Base-by-base conservation (phyloP, 2,113 vertebrate species). In the Embiotoca jacksoni region DNA sequence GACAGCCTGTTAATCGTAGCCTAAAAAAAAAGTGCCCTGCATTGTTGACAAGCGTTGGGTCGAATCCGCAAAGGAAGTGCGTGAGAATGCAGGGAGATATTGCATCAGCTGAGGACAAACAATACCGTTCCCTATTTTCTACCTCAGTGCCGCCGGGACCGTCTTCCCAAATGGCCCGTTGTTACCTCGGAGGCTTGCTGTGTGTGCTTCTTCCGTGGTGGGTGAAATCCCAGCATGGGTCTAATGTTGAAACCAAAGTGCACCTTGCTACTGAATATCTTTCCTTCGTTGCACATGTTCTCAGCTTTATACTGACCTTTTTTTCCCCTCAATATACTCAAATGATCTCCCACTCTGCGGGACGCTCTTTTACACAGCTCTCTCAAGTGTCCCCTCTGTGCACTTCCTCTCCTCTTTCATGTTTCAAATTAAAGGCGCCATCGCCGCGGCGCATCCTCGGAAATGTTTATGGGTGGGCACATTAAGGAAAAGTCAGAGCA, bases 61-160 rank as follows among this genome's bases (percentile, higher is more conserved):
- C 30, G 13, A 82, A 69, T 30, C 33, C 14, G 16, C 6, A 59
- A 56, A 72, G 37, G 37, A 33, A 55, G 8, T 7, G 54, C 54
- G n/a, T 13, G 72, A 35, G 77, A 71, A 52, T 75, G 60, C 57
- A 49, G 75, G 65, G 53, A 61, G 46, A 6, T 5, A 46, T 85
- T 88, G 82, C 84, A 82, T 87, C 86, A 91, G 46, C 69, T 3
- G 4, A 70, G 47, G 31, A 65, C 69, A 90, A 89, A 82, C 79
- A 86, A 73, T 60, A 49, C 4, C 33, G 80, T 76, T 84, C 56
- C 37, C 74, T 36, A 73, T 68, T 69, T 58, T 62, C 36, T 35
- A 5, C 44, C 58, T 3, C 54, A 47, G 55, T 71, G 46, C 77
- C 63, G 50, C 57, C 31, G 79, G 79, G 76, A 81, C 56, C 33